Conservation (phyloP, 2,113 vertebrate genomes). For the Tupaia tana region DNA sequence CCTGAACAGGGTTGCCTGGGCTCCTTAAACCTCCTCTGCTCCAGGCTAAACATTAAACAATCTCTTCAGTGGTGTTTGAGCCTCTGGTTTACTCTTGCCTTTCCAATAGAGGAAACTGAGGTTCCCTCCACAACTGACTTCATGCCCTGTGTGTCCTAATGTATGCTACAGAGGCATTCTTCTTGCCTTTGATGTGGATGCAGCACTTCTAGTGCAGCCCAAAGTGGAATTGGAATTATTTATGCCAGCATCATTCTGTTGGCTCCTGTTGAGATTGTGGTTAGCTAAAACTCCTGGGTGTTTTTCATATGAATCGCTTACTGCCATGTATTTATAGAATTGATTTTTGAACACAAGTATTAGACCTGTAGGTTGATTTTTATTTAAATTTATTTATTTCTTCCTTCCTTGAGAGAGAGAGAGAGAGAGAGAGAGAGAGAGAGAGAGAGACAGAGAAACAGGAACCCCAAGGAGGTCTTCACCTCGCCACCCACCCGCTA, state of each 20-base stretch:
- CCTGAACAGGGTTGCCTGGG: background rate
- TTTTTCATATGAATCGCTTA: conserved; percentile 30
- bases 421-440: too few species aligned
- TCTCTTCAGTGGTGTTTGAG: background rate
- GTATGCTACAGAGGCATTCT: accelerated
- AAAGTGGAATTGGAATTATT: background rate
- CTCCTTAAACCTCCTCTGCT: background rate
- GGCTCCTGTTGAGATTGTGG: background rate
- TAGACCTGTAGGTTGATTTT: conserved; percentile 15
- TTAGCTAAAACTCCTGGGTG: background rate
- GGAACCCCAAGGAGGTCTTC: too few species aligned
- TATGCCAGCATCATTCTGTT: background rate
- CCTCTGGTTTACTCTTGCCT: background rate
- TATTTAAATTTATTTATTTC: background rate
- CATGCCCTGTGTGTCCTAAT: background rate
- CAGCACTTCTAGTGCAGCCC: background rate
- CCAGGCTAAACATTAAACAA: background rate
- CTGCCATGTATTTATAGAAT: conserved; percentile 54
- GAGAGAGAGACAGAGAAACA: too few species aligned
- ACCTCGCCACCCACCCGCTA: too few species aligned
- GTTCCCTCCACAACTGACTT: background rate
- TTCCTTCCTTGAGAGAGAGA: too few species aligned
- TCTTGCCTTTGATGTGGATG: background rate
- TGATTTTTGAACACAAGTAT: conserved; percentile 50
- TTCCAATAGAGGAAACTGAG: conserved; percentile 28